These are phyloP conservation scores for Hofmannophila pseudospretella DNA, from an alignment of 2,888 invertebrate species.

Conservation along the genomic window DNA sequence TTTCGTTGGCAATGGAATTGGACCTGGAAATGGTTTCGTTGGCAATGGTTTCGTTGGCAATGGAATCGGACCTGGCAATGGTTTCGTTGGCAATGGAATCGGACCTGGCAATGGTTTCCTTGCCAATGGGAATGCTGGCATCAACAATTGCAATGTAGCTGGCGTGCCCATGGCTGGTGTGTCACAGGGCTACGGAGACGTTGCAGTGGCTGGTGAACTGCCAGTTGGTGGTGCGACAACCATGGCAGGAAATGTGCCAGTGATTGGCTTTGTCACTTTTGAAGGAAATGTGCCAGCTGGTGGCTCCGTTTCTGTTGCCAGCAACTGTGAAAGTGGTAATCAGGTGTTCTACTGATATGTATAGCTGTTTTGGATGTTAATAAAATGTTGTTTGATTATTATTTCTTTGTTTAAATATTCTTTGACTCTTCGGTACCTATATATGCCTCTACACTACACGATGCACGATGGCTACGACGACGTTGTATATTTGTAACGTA, in stretches of 20 bases:
- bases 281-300: conserved; percentile 59
- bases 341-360: conserved; percentile 15
- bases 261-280: conserved; percentile 62
- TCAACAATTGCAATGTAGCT: conserved; percentile 10
- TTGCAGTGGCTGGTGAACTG: conserved; percentile 44
- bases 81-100: conserved; percentile 12
- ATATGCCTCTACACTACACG: no score
- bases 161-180: conserved; percentile 18
- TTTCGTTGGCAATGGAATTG: conserved; percentile 6
- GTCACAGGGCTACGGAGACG: conserved; percentile 43
- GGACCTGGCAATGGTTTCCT: conserved; percentile 9
- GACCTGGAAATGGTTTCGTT: conserved; percentile 11
- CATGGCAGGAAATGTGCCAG: conserved; percentile 54
- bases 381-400: conserved; percentile 7
- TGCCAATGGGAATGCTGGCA: conserved; percentile 1
- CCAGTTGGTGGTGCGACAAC: conserved; percentile 53
- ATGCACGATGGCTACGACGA: no score
- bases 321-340: conserved; percentile 30
- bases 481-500: no score
- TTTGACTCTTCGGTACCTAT: no score
- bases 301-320: conserved; percentile 52
- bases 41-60: conserved; percentile 12
- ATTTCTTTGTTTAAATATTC: conserved; percentile 7
- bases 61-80: conserved; percentile 14
- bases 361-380: conserved; percentile 14